Base-by-base conservation (phyloP, 2,888 invertebrate genomes). In the Syrista parreyssii region DNA sequence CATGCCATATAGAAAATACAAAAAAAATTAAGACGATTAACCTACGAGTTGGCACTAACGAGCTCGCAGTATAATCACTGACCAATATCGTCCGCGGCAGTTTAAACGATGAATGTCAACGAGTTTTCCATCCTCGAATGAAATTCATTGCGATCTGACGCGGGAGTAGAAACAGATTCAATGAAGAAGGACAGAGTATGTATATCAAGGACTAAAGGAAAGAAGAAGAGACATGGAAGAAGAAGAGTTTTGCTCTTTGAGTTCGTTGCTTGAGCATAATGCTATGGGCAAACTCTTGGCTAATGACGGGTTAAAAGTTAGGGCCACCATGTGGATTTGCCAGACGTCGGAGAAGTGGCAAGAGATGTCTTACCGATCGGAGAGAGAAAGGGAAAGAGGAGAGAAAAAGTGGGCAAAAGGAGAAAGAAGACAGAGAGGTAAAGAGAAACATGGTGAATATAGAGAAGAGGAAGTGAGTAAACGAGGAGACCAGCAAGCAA, bases 381-480 rank as follows among this genome's bases (percentile, higher is more conserved):
- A 82, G 84, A 79, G 82, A 83, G 77, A 83, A 80, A 80, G 78
- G 82, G 82, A 82, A 79, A 79, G 79, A 80, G 74, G 79, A 78
- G 78, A 80, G 80, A 79, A 77, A 79, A 79, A 79, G 79, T 75
- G 76, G 68, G 81, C 6, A 23, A 55, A 23, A 55, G 74, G 35
- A 68, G 75, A 23, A 36, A 36, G 12, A 68, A 30, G 23, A 12
- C 11, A 68, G 34, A 30, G 33, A 75, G n/a, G 23, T 12, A 30
- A 12, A 35, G 55, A 72, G 11, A 68, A 34, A 35, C 33, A 68
- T 35, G 40, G 68, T 30, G 34, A n/a, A 73, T 68, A 34, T 55
- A 74, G 77, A n/a, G 34, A 55, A 36, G 68, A 30, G 77, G 40
- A 68, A 73, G n/a, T 33, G 72, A 55, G 35, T 71, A 73, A 74